Conservation (phyloP, 2,888 invertebrate species). For the Fabriciana adippe region DNA sequence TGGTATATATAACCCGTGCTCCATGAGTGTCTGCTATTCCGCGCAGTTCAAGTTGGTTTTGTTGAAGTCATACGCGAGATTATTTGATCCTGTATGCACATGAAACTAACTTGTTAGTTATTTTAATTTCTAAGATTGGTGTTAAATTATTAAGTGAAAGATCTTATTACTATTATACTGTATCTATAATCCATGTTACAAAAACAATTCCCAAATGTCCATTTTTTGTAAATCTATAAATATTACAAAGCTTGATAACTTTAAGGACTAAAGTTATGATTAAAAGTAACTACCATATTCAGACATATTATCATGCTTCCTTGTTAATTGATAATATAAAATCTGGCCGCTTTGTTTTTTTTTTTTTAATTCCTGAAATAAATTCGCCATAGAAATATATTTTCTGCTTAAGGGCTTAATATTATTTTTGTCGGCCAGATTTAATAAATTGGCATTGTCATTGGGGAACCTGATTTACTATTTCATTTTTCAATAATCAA, state of each 20-base stretch:
- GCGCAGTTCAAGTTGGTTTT: too few species aligned
- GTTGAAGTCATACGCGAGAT: too few species aligned
- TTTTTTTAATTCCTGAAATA: background rate
- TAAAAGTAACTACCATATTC: slow-evolving; percentile 7
- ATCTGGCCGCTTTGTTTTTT: background rate
- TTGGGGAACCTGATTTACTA: background rate
- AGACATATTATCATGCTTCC: slow-evolving; percentile 23
- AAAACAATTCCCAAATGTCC: slow-evolving; percentile 1
- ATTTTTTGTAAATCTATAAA: background rate
- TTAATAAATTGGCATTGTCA: slow-evolving; percentile 7
- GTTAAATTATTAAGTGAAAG: too few species aligned
- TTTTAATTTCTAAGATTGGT: too few species aligned
- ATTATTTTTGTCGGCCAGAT: slow-evolving; percentile 18
- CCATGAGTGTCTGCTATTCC: too few species aligned
- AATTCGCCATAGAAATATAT: background rate
- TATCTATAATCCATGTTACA: slow-evolving; percentile 20
- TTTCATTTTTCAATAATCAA: slow-evolving; percentile 1
- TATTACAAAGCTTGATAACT: slow-evolving; percentile 15
- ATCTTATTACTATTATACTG: slow-evolving; percentile 1
- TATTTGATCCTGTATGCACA: too few species aligned
- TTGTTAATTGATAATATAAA: slow-evolving; percentile 2
- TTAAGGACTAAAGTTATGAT: slow-evolving; percentile 18
- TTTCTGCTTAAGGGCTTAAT: background rate
- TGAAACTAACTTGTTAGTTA: too few species aligned
- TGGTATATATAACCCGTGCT: too few species aligned